Evolutionary conservation across 2,797 vertebrate species (phyloP).

Genomic region (Poecilia gillii): DNA sequence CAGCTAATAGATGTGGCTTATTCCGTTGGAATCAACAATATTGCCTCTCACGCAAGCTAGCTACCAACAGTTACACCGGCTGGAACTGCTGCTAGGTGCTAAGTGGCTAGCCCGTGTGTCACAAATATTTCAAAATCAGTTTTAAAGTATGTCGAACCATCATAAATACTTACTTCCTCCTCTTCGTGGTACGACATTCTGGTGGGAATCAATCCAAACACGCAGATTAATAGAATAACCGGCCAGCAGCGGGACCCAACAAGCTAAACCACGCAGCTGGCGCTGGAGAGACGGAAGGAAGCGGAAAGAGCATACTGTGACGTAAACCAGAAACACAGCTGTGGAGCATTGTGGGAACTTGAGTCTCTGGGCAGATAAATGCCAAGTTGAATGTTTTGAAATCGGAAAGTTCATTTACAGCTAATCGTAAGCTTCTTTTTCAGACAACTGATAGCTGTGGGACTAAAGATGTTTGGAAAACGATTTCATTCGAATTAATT

Average conservation of each 20-base stretch:
- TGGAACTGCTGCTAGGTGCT: conserved; percentile 10
- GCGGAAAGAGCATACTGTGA: conserved; percentile 42
- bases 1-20: background rate
- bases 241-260: background rate
- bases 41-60: background rate
- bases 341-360: conserved; percentile 49
- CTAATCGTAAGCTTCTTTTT: background rate
- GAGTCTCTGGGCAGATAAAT: conserved; percentile 1
- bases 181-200: conserved; percentile 78
- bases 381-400: background rate
- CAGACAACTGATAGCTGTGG: background rate
- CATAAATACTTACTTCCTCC: conserved; percentile 43
- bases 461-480: background rate
- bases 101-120: background rate
- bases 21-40: too few species aligned
- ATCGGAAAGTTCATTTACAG: background rate
- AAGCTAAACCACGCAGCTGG: conserved; percentile 70
- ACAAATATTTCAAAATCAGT: background rate
- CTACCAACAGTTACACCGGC: background rate
- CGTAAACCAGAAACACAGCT: rapidly evolving
- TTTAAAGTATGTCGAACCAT: rapidly evolving
- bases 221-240: background rate
- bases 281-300: conserved; percentile 39
- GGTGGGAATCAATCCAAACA: conserved; percentile 14
- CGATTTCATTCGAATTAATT: background rate